Evolutionary conservation across 2,888 invertebrate species (phyloP).

Genomic region (Nemotelus nigrinus): DNA sequence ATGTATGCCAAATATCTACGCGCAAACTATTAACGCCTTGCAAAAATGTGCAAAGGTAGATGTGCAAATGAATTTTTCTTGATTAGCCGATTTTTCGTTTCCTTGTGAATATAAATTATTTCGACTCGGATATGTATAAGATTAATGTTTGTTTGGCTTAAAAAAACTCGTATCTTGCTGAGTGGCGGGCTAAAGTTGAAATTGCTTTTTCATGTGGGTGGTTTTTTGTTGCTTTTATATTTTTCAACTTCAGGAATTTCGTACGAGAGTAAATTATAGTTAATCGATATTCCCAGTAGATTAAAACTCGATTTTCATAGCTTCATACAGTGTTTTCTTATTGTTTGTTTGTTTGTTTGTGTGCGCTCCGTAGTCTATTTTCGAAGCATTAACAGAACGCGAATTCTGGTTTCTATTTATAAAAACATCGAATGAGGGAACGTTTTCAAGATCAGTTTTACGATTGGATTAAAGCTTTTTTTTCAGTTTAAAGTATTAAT

Average conservation of each 20-base stretch:
- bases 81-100: not conserved
- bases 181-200: constrained; percentile 2
- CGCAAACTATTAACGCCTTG: too few species aligned
- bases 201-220: constrained; percentile 33
- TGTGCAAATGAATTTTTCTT: too few species aligned
- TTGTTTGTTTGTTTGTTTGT: constrained; percentile 4
- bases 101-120: constrained; percentile 2
- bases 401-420: too few species aligned
- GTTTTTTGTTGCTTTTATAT: constrained; percentile 10
- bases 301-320: not conserved
- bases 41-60: too few species aligned
- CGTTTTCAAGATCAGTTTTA: too few species aligned
- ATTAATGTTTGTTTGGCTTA: constrained; percentile 9
- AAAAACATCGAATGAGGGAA: too few species aligned
- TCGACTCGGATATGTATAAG: constrained; percentile 14
- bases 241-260: not conserved
- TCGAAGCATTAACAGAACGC: too few species aligned
- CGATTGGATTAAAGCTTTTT: too few species aligned
- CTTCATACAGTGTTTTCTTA: not conserved
- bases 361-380: too few species aligned
- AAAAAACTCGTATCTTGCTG: not conserved
- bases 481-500: too few species aligned
- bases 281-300: constrained; percentile 4
- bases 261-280: not conserved
- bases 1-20: too few species aligned